phyloP scores from a whole-genome alignment of 2,113 vertebrate species.

The Mellivora capensis region DNA sequence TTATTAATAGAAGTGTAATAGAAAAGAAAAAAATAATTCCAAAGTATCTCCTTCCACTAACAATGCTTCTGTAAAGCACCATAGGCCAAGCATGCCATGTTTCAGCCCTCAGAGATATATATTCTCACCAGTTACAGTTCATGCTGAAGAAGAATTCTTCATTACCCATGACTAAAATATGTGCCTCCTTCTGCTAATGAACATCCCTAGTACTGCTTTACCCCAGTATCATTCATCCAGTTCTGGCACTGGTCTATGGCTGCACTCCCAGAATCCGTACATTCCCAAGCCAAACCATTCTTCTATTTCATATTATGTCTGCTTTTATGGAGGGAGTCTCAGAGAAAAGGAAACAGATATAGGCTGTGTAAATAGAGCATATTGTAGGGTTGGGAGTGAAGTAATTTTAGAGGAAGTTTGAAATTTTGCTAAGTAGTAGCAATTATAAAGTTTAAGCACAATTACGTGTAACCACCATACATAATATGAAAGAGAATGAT shows the following conservation, averaged over 20 bases:
- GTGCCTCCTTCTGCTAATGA: background rate
- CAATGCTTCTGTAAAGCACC: background rate
- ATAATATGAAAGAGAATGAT: constrained; percentile 3
- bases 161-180: background rate
- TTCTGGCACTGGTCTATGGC: constrained; percentile 33
- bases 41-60: background rate
- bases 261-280: constrained; percentile 36
- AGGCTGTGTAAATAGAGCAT: constrained; percentile 41
- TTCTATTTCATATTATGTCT: constrained; percentile 64
- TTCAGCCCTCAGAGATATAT: background rate
- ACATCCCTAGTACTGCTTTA: background rate
- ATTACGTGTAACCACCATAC: background rate
- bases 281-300: constrained; percentile 36
- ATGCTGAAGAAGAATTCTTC: background rate
- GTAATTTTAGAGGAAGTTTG: constrained; percentile 59
- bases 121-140: background rate
- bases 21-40: background rate
- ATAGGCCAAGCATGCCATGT: background rate
- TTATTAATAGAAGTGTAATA: background rate
- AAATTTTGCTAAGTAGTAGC: constrained; percentile 52
- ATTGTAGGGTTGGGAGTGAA: constrained; percentile 37
- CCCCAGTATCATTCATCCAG: background rate
- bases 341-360: constrained; percentile 45
- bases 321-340: constrained; percentile 11
- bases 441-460: constrained; percentile 34